phyloP scores from a whole-genome alignment of 2,888 invertebrate species.

The Drosophila neonasuta region DNA sequence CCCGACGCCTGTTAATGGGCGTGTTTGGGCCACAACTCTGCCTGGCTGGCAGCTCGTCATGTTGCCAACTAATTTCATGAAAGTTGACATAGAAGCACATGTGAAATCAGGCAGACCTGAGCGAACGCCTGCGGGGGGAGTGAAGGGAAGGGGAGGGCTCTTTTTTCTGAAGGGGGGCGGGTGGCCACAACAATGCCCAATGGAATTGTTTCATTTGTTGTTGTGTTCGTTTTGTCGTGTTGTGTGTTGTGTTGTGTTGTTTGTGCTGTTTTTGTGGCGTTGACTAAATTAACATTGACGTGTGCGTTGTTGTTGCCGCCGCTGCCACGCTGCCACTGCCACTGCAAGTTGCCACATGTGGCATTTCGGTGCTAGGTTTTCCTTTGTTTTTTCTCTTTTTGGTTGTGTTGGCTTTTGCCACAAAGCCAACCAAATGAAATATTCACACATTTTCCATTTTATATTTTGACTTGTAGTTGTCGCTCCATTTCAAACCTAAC shows the following conservation, averaged over 20 bases:
- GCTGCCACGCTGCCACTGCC: constrained; percentile 37
- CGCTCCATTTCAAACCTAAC: constrained; percentile 38
- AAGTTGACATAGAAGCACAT: constrained; percentile 79
- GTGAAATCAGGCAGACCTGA: constrained; percentile 65
- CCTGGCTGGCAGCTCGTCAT: constrained; percentile 73
- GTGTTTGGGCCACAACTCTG: constrained; percentile 50
- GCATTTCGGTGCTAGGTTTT: constrained; percentile 42
- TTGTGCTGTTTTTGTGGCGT: constrained; percentile 53
- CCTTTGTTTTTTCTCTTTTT: constrained; percentile 5
- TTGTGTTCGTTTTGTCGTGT: constrained; percentile 44
- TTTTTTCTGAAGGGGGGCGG: neutral
- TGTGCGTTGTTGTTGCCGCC: constrained; percentile 51
- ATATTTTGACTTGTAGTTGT: constrained; percentile 70
- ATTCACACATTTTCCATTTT: constrained; percentile 74
- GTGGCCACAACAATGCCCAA: constrained; percentile 70
- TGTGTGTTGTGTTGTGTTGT: constrained; percentile 33
- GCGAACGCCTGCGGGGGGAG: neutral
- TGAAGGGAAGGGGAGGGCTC: neutral
- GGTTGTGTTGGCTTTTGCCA: constrained; percentile 35
- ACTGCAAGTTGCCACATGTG: constrained; percentile 63
- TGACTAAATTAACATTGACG: constrained; percentile 80
- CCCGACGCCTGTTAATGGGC: constrained; percentile 68
- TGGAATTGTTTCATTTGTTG: constrained; percentile 70
- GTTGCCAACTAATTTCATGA: constrained; percentile 80
- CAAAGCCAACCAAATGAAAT: constrained; percentile 65